A percentile compares a stretch with the other conserved stretches of the same genome.
These are phyloP conservation scores for Menidia menidia DNA, from an alignment of 2,797 vertebrate genomes.

Conservation along the genomic window DNA sequence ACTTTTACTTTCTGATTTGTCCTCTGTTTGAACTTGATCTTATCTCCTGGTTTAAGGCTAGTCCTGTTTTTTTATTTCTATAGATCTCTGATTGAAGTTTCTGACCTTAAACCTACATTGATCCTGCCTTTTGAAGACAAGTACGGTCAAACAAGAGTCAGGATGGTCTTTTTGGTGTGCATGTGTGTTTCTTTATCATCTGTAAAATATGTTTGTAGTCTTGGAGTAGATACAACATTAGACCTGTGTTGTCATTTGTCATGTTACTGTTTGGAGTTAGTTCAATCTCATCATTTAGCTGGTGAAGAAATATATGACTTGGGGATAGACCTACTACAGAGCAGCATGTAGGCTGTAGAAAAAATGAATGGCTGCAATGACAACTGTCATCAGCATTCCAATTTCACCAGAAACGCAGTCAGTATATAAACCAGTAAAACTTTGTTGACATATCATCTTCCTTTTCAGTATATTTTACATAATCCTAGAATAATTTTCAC, in stretches of 20 bases:
- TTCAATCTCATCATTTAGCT: constrained; percentile 42
- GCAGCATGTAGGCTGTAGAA: constrained; percentile 36
- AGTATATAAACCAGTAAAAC: no score
- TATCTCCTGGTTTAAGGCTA: constrained; percentile 48
- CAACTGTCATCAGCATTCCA: constrained; percentile 1
- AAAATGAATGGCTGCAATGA: constrained; percentile 13
- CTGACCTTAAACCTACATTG: constrained; percentile 68
- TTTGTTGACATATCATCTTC: not conserved
- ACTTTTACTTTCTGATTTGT: constrained; percentile 34
- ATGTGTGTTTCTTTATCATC: constrained; percentile 18
- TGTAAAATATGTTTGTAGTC: constrained; percentile 36
- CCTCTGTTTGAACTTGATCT: constrained; percentile 62
- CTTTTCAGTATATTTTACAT: constrained; percentile 1
- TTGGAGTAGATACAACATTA: constrained; percentile 43
- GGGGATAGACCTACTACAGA: constrained; percentile 61
- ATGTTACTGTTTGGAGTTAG: constrained; percentile 40
- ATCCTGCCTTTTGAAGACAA: constrained; percentile 72
- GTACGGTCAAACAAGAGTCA: constrained; percentile 67
- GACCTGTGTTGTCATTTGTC: constrained; percentile 39
- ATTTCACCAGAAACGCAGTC: not conserved
- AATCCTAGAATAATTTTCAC: not conserved
- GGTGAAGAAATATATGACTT: constrained; percentile 60
- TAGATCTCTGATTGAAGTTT: constrained; percentile 52
- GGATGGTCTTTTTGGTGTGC: constrained; percentile 46
- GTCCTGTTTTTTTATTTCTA: constrained; percentile 44